A percentile compares a stretch with the other conserved stretches of the same genome.
Evolutionary conservation across 1,140 invertebrate genomes (phyloP).

Genomic region (Papilio machaon): DNA sequence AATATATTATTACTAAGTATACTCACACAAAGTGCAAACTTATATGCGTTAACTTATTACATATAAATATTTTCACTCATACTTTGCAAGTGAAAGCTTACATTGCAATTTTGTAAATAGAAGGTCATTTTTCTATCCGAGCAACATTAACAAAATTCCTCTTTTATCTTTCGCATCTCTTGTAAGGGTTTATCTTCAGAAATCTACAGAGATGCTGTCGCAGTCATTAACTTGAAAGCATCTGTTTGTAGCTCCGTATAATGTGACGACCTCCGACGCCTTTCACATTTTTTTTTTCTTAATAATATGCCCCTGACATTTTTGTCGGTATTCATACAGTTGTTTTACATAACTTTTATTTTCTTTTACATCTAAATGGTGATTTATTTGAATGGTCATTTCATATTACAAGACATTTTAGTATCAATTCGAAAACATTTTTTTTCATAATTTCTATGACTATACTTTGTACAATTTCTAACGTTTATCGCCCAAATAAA

Average conservation of each 20-base stretch:
- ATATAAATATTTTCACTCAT: not conserved
- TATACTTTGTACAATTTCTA: no score
- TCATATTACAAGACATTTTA: not conserved
- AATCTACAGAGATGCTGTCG: conserved; percentile 34
- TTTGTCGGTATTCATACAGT: conserved; percentile 24
- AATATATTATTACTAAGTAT: no score
- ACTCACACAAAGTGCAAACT: no score
- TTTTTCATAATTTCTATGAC: no score
- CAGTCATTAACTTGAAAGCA: conserved; percentile 37
- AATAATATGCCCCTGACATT: conserved; percentile 35
- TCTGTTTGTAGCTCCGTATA: conserved; percentile 30
- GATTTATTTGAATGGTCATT: not conserved
- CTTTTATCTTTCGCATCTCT: conserved; percentile 35
- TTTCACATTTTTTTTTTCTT: conserved; percentile 37
- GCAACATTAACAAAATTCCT: conserved; percentile 34
- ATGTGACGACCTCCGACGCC: conserved; percentile 35
- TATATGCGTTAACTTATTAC: not conserved
- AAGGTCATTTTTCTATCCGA: conserved; percentile 25
- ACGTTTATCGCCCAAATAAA: no score
- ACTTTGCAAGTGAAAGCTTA: not conserved
- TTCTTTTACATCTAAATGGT: not conserved
- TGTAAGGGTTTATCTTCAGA: conserved; percentile 34
- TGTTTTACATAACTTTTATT: conserved; percentile 14
- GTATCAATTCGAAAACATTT: no score
- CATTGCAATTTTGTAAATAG: not conserved